phyloP scores from a whole-genome alignment of 2,888 invertebrate species.

The Caenorhabditis afra region DNA sequence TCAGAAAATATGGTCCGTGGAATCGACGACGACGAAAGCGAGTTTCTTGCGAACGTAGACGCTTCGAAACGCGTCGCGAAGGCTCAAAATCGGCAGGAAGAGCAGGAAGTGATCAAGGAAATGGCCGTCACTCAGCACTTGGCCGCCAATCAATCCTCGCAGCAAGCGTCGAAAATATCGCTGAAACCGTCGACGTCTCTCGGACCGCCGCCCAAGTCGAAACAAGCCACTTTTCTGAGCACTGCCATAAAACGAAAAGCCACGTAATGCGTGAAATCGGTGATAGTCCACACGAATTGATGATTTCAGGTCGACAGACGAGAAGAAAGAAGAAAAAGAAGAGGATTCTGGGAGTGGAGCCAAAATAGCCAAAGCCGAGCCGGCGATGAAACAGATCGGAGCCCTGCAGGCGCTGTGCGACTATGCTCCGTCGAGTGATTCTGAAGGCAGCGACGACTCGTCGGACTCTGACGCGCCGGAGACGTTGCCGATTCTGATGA shows the following conservation, averaged over 20 bases:
- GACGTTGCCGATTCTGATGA: constrained; percentile 9
- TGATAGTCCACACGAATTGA: no score
- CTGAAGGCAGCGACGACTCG: constrained; percentile 19
- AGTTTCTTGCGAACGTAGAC: constrained; percentile 91
- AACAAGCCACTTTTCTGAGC: constrained; percentile 66
- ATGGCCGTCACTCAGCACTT: constrained; percentile 59
- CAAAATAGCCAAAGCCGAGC: constrained; percentile 40
- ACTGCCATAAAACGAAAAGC: constrained; percentile 55
- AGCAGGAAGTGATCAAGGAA: constrained; percentile 69
- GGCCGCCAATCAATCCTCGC: constrained; percentile 31
- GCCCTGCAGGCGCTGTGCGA: constrained; percentile 90
- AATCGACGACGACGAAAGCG: constrained; percentile 95
- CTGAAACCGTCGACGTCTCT: constrained; percentile 50
- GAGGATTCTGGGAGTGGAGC: constrained; percentile 28
- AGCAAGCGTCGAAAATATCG: constrained; percentile 4
- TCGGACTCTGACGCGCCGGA: constrained; percentile 4
- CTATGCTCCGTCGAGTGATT: constrained; percentile 85
- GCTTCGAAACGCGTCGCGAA: constrained; percentile 67
- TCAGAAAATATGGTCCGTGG: constrained; percentile 86
- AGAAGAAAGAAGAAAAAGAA: constrained; percentile 35
- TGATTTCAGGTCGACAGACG: constrained; percentile 17
- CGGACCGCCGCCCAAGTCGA: constrained; percentile 48
- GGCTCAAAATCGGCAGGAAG: constrained; percentile 69
- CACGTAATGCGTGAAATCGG: no score
- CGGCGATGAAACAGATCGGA: constrained; percentile 83